phyloP scores from a whole-genome alignment of 2,888 invertebrate genomes.

The Rhagonycha lutea region DNA sequence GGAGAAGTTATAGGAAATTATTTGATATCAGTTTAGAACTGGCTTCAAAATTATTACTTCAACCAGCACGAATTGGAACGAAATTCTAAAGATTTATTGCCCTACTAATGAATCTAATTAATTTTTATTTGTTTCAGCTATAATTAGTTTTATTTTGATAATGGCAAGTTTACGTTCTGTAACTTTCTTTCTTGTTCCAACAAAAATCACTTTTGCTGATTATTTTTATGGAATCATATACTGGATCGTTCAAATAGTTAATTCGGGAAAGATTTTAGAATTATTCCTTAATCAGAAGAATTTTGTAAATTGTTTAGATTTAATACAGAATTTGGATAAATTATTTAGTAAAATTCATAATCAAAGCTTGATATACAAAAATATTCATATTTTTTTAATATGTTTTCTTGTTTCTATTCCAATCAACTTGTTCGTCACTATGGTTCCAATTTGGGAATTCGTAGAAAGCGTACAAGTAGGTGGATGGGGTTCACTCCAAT shows the following conservation, averaged over 20 bases:
- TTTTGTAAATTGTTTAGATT: not conserved
- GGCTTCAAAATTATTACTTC: too few species aligned
- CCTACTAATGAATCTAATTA: not conserved
- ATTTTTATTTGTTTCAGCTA: not conserved
- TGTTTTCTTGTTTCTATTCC: not conserved
- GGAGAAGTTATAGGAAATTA: too few species aligned
- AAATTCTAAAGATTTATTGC: too few species aligned
- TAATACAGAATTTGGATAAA: not conserved
- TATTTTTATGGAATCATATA: not conserved
- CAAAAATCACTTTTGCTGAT: not conserved
- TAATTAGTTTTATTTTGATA: not conserved
- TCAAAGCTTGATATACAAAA: not conserved
- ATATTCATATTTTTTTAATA: not conserved
- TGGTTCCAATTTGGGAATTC: not conserved
- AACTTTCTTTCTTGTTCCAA: not conserved
- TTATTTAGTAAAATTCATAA: not conserved
- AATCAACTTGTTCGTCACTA: not conserved
- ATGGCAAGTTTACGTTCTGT: not conserved
- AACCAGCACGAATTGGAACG: too few species aligned
- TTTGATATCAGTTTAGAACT: too few species aligned
- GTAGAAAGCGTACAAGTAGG: not conserved
- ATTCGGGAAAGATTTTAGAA: not conserved
- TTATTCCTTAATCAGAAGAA: not conserved
- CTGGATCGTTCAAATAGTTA: not conserved
- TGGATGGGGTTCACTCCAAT: not conserved